Evolutionary conservation across 2,888 invertebrate genomes (phyloP), one percentile per base, ranked within the genome.

Genomic region (Congeria kusceri): DNA sequence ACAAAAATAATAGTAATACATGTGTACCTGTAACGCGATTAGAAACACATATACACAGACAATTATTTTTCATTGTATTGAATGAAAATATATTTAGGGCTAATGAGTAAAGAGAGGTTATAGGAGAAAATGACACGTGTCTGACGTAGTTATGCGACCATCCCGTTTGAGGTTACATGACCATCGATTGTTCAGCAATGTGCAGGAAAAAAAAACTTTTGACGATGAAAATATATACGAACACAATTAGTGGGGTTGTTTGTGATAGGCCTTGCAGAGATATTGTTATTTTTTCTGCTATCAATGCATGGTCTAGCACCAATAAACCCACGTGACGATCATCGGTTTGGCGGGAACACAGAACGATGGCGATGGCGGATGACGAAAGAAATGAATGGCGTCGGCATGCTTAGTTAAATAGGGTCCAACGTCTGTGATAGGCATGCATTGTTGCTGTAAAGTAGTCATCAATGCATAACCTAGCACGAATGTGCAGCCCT

Each of bases 371-470:
- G 29, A 46, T 29, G 15, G 9, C 20, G 15, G 18, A 25, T 47
- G 46, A 29, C 29, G n/a, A 49, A 65, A 15, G 64, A 49, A 65
- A 49, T n/a, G 46, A 65, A 46, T n/a, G 64, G 29, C 27, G 27
- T 20, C 39, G 15, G n/a, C n/a, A n/a, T n/a, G n/a, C 18, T 63
- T 32, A 25, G 9, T 23, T 18, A 63, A 63, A 29, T 58, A 44
- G 18, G 32, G 70, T 20, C 28, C 59, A 32, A 56, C 46, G 28
- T 66, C 49, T 76, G 76, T 76, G 76, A 76, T 76, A 76, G 76
- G 76, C 76, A 76, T 76, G 76, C 76, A 61, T 76, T 76, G 76
- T 28, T 62, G 61, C 47, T 62, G 65, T 29, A 62, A 9, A 47
- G 25, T 4, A 23, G 29, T 56, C 61, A 66, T 70, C 76, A 76